Percentiles rank a stretch among this genome's conserved stretches.
These are phyloP conservation scores for Invenusta paracnida DNA, from an alignment of 2,888 invertebrate species.

Conservation along the genomic window DNA sequence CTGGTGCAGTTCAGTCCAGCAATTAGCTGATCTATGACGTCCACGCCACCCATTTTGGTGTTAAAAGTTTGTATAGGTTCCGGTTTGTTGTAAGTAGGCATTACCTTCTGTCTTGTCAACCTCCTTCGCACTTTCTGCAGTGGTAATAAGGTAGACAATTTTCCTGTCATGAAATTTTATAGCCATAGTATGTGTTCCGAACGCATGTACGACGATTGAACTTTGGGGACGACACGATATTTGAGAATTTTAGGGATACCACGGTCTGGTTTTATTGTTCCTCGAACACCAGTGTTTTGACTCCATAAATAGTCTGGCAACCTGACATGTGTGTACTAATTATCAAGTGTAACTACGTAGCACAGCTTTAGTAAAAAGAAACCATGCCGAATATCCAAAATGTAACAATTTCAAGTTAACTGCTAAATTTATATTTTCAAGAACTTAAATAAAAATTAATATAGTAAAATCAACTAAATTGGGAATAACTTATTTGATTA, in stretches of 20 bases:
- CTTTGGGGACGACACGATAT: background rate
- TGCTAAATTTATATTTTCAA: no score
- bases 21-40: constrained; percentile 13
- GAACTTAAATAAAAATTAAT: no score
- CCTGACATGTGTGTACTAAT: background rate
- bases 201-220: background rate
- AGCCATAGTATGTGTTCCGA: background rate
- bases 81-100: constrained; percentile 22
- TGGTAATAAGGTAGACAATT: background rate
- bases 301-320: background rate
- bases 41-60: constrained; percentile 13
- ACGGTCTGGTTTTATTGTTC: background rate
- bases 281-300: background rate
- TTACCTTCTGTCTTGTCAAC: background rate
- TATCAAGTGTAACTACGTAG: background rate
- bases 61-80: constrained; percentile 22
- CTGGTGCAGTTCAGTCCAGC: constrained; percentile 20
- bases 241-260: background rate
- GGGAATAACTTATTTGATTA: no score
- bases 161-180: background rate
- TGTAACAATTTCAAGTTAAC: no score
- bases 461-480: no score
- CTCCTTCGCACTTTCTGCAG: background rate
- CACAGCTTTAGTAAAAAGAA: no score
- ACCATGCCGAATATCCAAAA: no score